A percentile compares a stretch with the other conserved stretches of the same genome.
These are phyloP conservation scores for Garrulus glandarius DNA, from an alignment of 2,797 vertebrate species.

Conservation along the genomic window DNA sequence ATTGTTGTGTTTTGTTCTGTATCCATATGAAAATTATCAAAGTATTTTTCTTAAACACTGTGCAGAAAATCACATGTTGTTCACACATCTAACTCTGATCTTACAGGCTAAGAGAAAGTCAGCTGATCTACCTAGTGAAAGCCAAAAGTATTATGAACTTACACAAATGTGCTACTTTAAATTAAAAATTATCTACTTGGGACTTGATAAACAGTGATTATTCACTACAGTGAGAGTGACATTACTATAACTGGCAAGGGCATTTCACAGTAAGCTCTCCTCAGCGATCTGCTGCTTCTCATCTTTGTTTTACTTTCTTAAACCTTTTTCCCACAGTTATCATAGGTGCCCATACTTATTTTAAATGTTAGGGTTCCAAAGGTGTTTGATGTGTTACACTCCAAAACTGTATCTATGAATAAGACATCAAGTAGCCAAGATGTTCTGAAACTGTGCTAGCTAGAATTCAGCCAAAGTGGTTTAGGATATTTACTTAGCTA, in stretches of 20 bases:
- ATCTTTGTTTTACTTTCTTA: not conserved
- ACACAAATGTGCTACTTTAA: not conserved
- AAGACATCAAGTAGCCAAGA: not conserved
- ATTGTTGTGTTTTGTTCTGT: constrained; percentile 67
- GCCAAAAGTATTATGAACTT: not conserved
- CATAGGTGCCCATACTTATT: not conserved
- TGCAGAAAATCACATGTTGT: not conserved
- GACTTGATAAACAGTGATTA: not conserved
- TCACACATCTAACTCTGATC: not conserved
- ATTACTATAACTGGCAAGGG: not conserved
- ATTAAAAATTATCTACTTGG: not conserved
- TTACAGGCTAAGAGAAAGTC: not conserved
- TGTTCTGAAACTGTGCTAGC: not conserved
- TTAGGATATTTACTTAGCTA: not conserved
- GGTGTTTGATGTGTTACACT: not conserved
- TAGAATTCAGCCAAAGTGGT: not conserved
- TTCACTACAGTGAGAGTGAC: not conserved
- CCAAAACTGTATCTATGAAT: not conserved
- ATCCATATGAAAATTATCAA: constrained; percentile 41
- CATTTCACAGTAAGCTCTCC: not conserved
- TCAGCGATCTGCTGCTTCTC: not conserved
- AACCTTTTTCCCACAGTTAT: not conserved
- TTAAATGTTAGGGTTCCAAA: not conserved
- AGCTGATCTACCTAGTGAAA: not conserved
- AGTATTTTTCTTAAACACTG: not conserved